phyloP scores from a whole-genome alignment of 2,797 vertebrate species.

The Notolabrus celidotus region DNA sequence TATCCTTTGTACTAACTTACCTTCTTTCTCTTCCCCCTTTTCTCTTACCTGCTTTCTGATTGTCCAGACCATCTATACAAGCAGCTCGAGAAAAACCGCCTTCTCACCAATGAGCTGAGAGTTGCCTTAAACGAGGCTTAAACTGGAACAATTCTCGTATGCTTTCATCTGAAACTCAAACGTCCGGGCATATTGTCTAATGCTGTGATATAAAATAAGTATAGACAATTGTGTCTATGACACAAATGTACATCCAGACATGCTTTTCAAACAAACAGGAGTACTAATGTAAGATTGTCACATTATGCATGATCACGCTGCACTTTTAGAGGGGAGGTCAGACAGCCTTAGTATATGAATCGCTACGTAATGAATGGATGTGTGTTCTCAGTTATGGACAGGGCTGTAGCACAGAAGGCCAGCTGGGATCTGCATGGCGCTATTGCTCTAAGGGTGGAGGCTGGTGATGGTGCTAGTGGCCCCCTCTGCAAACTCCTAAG shows the following conservation, averaged over 20 bases:
- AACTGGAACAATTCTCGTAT: constrained; percentile 15
- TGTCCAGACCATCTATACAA: constrained; percentile 93
- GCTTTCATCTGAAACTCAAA: constrained; percentile 41
- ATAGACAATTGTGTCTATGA: constrained; percentile 23
- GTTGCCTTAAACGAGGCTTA: constrained; percentile 85
- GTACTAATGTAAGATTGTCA: constrained; percentile 25
- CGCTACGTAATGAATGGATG: neutral
- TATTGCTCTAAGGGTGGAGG: neutral
- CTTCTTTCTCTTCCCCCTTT: constrained; percentile 76
- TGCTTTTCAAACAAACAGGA: constrained; percentile 28
- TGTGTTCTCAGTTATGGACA: constrained; percentile 43
- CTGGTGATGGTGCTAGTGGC: neutral
- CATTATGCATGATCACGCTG: constrained; percentile 63
- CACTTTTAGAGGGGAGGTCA: constrained; percentile 19
- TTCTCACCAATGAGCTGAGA: constrained; percentile 95
- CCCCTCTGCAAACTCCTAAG: neutral
- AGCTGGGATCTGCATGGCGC: constrained; percentile 1
- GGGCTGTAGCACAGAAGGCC: constrained; percentile 40
- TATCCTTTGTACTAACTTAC: constrained; percentile 79
- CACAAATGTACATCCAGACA: constrained; percentile 21
- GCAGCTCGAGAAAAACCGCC: constrained; percentile 96
- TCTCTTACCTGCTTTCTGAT: constrained; percentile 88
- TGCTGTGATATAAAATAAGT: constrained; percentile 32
- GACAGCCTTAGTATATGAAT: neutral
- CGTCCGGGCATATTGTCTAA: constrained; percentile 41